Evolutionary conservation across 2,113 vertebrate species (phyloP).

Genomic region (Cavia aperea): DNA sequence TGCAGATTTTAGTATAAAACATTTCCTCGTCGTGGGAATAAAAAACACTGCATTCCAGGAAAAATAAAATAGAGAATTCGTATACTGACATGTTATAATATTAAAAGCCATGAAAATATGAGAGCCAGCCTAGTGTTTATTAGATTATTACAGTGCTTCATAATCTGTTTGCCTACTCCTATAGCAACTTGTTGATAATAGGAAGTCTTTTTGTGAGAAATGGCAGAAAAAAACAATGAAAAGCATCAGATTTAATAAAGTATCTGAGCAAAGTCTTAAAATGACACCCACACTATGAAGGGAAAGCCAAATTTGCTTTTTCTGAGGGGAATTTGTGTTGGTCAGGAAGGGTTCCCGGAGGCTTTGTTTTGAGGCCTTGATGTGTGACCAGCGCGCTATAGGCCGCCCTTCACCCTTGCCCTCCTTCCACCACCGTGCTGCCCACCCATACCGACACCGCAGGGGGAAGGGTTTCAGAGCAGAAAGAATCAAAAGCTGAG

Average conservation of each 20-base stretch:
- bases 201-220: slow-evolving; percentile 75
- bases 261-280: slow-evolving; percentile 80
- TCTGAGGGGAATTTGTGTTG: slow-evolving; percentile 92
- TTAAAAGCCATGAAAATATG: slow-evolving; percentile 52
- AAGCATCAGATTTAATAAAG: slow-evolving; percentile 82
- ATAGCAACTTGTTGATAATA: slow-evolving; percentile 81
- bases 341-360: slow-evolving; percentile 89
- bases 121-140: slow-evolving; percentile 58
- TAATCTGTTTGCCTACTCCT: slow-evolving; percentile 76
- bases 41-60: neutral
- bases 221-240: slow-evolving; percentile 73
- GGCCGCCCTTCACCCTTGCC: slow-evolving; percentile 86
- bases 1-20: neutral
- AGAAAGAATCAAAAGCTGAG: slow-evolving; percentile 98
- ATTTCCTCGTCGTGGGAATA: neutral
- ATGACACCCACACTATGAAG: slow-evolving; percentile 80
- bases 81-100: slow-evolving; percentile 49
- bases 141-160: slow-evolving; percentile 74
- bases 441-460: slow-evolving; percentile 98
- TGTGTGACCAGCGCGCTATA: slow-evolving; percentile 93
- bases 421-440: slow-evolving; percentile 83
- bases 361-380: slow-evolving; percentile 99
- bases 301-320: slow-evolving; percentile 90
- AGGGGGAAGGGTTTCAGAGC: slow-evolving; percentile 97
- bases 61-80: slow-evolving; percentile 55